Base-by-base conservation (phyloP, 2,113 vertebrate species). In the Steatornis caripensis region DNA sequence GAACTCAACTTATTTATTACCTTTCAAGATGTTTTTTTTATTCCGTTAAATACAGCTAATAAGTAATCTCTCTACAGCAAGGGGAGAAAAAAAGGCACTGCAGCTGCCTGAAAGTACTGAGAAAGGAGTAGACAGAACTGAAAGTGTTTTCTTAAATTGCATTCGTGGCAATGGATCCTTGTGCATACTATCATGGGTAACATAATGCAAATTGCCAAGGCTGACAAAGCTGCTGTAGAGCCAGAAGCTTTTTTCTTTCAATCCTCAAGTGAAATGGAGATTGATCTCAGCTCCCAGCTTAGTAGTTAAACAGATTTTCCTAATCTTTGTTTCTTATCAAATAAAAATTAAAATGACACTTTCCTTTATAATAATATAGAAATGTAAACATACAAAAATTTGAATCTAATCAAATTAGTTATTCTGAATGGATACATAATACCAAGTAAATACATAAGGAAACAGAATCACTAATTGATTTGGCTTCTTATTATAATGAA, bases 221-320 rank as follows among this genome's bases (percentile, higher is more conserved):
- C 69, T 96, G 83, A 95, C 87, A 93, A 79, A 97, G 80, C 96
- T 93, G 49, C 94, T 84, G 84, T 51, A 82, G 60, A 97, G 81
- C 71, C 88, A 96, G 85, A 92, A 64, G 80, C 90, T 77, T 94
- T 94, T 83, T 75, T 27, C 85, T 71, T 79, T 70, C 66, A 89
- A 11, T 95, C 68, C 68, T 94, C 71, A 89, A 89, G 75, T 70
- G 78, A 48, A 77, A 88, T 88, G 72, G 74, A 94, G 82, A 93
- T 62, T 77, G 81, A 88, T 88, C 20, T 78, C 70, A 70, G 60
- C 51, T 78, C 71, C 82, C 84, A 80, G 45, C 27, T 92, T 78
- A 95, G 75, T 26, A 86, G 71, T 74, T 87, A 65, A 95, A 89
- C 46, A 84, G 60, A 72, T 95, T 96, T 90, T 97, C n/a, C 32